These are phyloP conservation scores for Ormia ochracea DNA, from an alignment of 2,888 invertebrate species.

Conservation along the genomic window DNA sequence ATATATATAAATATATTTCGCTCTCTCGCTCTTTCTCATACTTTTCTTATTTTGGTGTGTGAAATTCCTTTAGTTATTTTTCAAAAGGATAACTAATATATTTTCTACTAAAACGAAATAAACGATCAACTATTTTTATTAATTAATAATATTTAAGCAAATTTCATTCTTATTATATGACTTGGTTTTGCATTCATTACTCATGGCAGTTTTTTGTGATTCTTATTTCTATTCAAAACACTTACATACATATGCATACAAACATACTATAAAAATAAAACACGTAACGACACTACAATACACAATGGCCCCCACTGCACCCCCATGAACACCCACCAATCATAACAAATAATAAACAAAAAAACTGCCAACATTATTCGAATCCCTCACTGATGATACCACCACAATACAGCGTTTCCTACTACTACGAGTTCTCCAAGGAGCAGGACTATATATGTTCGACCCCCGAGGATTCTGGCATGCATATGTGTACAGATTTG, in stretches of 20 bases:
- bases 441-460: slow-evolving; percentile 99
- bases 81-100: slow-evolving; percentile 46
- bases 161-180: slow-evolving; percentile 14
- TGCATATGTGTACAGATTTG: slow-evolving; percentile 92
- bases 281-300: slow-evolving; percentile 9
- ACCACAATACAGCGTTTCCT: slow-evolving; percentile 80
- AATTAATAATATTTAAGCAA: slow-evolving; percentile 26
- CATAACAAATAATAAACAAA: neutral
- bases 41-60: slow-evolving; percentile 36
- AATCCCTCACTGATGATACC: slow-evolving; percentile 17
- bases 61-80: slow-evolving; percentile 56
- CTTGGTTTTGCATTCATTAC: slow-evolving; percentile 36
- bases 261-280: slow-evolving; percentile 5
- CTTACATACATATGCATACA: too few species aligned
- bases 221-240: slow-evolving; percentile 39
- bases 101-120: slow-evolving; percentile 30
- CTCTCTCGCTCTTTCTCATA: slow-evolving; percentile 32
- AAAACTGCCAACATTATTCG: slow-evolving; percentile 29
- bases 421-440: slow-evolving; percentile 91
- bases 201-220: slow-evolving; percentile 44
- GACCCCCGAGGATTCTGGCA: slow-evolving; percentile 93
- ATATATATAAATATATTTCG: too few species aligned
- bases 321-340: neutral
- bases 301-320: slow-evolving; percentile 2
- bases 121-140: slow-evolving; percentile 21